phyloP scores from a whole-genome alignment of 1,140 invertebrate species.

The Drosophila obscura region DNA sequence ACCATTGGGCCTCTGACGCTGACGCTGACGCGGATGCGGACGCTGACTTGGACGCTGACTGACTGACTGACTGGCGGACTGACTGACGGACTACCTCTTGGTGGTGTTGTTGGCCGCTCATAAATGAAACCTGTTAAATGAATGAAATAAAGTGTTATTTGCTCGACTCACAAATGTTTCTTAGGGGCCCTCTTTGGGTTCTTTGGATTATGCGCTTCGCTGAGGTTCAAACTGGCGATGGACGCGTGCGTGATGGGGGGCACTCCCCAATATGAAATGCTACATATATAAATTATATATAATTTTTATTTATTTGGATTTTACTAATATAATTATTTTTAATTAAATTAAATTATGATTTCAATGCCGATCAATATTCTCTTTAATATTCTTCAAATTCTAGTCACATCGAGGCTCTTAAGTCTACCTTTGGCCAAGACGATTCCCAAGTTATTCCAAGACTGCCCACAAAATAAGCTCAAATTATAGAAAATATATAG shows the following conservation, averaged over 20 bases:
- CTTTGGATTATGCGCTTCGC: slow-evolving; percentile 49
- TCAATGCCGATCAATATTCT: too few species aligned
- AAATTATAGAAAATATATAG: too few species aligned
- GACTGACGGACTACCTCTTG: slow-evolving; percentile 14
- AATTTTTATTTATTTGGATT: too few species aligned
- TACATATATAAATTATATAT: too few species aligned
- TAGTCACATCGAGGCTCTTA: too few species aligned
- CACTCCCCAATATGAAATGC: slow-evolving; percentile 26
- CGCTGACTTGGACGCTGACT: slow-evolving; percentile 43
- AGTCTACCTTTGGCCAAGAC: too few species aligned
- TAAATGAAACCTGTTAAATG: slow-evolving; percentile 83
- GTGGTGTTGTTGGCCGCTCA: slow-evolving; percentile 66
- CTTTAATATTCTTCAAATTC: too few species aligned
- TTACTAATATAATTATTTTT: too few species aligned
- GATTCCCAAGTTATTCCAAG: too few species aligned
- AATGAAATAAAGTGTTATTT: slow-evolving; percentile 83
- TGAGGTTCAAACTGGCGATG: slow-evolving; percentile 14
- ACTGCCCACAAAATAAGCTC: too few species aligned
- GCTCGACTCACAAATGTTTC: slow-evolving; percentile 81
- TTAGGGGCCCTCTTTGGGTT: slow-evolving; percentile 55
- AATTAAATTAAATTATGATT: too few species aligned
- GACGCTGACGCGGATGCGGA: slow-evolving; percentile 12
- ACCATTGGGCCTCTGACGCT: slow-evolving; percentile 49
- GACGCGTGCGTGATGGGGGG: slow-evolving; percentile 10
- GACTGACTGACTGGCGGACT: slow-evolving; percentile 35